Conservation (phyloP, 1,140 invertebrate species). For the Lethocerus indicus region DNA sequence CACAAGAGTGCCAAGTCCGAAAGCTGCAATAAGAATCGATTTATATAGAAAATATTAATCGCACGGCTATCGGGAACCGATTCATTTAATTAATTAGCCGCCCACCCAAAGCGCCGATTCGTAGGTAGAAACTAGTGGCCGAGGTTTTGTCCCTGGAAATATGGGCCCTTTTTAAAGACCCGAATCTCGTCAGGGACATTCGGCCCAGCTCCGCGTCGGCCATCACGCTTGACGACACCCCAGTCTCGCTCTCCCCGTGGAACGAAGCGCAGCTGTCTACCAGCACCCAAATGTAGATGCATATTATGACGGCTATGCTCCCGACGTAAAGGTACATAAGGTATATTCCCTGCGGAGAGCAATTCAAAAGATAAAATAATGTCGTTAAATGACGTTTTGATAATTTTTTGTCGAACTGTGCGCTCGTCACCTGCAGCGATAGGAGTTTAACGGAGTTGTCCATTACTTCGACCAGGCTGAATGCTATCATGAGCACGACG, state of each 20-base stretch:
- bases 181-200: slow-evolving; percentile 27
- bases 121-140: slow-evolving; percentile 43
- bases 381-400: background rate
- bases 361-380: background rate
- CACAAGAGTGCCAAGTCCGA: slow-evolving; percentile 45
- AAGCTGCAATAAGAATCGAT: slow-evolving; percentile 29
- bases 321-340: slow-evolving; percentile 46
- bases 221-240: slow-evolving; percentile 17
- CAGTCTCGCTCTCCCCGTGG: slow-evolving; percentile 14
- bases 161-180: slow-evolving; percentile 36
- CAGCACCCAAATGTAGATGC: slow-evolving; percentile 43
- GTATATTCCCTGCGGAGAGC: slow-evolving; percentile 32
- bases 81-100: slow-evolving; percentile 1
- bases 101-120: slow-evolving; percentile 46
- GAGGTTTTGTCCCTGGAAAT: slow-evolving; percentile 33
- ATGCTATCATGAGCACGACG: slow-evolving; percentile 36
- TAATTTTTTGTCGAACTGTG: background rate
- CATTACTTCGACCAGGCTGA: slow-evolving; percentile 39
- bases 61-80: no score
- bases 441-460: slow-evolving; percentile 36
- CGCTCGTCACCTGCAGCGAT: slow-evolving; percentile 38
- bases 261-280: slow-evolving; percentile 34
- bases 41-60: background rate
- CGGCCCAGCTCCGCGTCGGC: slow-evolving; percentile 27
- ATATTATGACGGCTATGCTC: slow-evolving; percentile 42